phyloP scores from a whole-genome alignment of 2,888 invertebrate species.

The Lapara coniferarum region DNA sequence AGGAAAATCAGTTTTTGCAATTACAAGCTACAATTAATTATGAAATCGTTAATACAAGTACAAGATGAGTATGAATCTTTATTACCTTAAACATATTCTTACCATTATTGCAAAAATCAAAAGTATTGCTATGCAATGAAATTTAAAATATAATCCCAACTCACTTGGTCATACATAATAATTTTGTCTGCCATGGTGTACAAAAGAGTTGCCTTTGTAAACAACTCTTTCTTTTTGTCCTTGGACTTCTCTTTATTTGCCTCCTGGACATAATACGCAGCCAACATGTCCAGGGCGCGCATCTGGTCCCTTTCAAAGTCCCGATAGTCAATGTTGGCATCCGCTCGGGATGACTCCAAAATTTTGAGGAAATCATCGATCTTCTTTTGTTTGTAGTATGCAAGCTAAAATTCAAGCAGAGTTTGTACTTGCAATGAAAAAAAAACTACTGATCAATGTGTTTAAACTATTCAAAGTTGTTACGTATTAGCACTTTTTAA shows the following conservation, averaged over 20 bases:
- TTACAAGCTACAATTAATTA: no score
- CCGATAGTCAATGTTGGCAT: constrained; percentile 93
- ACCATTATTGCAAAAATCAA: no score
- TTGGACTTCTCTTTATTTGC: constrained; percentile 97
- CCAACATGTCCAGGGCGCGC: constrained; percentile 98
- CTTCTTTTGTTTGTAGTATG: constrained; percentile 97
- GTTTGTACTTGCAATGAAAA: no score
- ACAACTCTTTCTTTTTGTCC: constrained; percentile 96
- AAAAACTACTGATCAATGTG: no score
- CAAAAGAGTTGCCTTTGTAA: constrained; percentile 97
- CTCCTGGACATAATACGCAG: constrained; percentile 98
- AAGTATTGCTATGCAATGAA: no score
- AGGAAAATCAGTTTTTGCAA: no score
- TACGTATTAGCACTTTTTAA: no score
- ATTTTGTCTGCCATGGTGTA: constrained; percentile 99
- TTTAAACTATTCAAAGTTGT: no score
- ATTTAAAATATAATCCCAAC: constrained; percentile 31
- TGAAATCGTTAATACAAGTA: no score
- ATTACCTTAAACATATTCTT: neutral
- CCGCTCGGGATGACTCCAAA: constrained; percentile 92
- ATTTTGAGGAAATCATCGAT: constrained; percentile 97
- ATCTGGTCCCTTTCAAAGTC: constrained; percentile 99
- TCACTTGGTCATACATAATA: constrained; percentile 99
- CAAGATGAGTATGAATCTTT: no score
- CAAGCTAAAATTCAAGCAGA: constrained; percentile 86